Evolutionary conservation across 2,113 vertebrate genomes (phyloP).

Genomic region (Corythoichthys haematopterus): DNA sequence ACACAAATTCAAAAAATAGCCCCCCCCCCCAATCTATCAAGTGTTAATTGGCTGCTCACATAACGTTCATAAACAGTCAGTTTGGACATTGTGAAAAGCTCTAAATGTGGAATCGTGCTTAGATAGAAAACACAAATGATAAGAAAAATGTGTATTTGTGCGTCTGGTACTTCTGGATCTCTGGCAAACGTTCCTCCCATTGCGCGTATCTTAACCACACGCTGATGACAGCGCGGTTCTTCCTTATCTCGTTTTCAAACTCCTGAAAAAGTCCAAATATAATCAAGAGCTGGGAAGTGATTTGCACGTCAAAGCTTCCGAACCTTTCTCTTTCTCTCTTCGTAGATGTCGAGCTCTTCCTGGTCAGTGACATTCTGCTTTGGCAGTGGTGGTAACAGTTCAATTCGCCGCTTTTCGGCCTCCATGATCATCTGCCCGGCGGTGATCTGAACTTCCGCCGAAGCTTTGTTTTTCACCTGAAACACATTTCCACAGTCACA

Average conservation of each 20-base stretch:
- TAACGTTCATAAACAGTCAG: no score
- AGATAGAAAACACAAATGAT: not conserved
- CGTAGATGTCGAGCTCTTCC: slow-evolving; percentile 95
- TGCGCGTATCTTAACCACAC: slow-evolving; percentile 99
- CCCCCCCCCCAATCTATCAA: no score
- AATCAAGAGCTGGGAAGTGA: not conserved
- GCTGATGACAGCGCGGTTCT: slow-evolving; percentile 95
- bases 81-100: no score
- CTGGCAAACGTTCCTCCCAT: slow-evolving; percentile 98
- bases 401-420: slow-evolving; percentile 92
- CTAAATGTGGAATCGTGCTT: no score
- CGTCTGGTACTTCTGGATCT: slow-evolving; percentile 83
- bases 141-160: not conserved
- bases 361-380: slow-evolving; percentile 98
- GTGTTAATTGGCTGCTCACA: no score
- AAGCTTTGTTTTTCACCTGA: slow-evolving; percentile 97
- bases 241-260: slow-evolving; percentile 97
- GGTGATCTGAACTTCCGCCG: slow-evolving; percentile 96
- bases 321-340: slow-evolving; percentile 93
- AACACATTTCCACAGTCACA: not conserved
- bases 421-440: slow-evolving; percentile 93
- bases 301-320: not conserved
- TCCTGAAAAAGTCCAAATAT: slow-evolving; percentile 64
- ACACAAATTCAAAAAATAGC: no score
- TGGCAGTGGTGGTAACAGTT: slow-evolving; percentile 90